Conservation (phyloP, 2,888 invertebrate species). For the Conops quadrifasciatus region DNA sequence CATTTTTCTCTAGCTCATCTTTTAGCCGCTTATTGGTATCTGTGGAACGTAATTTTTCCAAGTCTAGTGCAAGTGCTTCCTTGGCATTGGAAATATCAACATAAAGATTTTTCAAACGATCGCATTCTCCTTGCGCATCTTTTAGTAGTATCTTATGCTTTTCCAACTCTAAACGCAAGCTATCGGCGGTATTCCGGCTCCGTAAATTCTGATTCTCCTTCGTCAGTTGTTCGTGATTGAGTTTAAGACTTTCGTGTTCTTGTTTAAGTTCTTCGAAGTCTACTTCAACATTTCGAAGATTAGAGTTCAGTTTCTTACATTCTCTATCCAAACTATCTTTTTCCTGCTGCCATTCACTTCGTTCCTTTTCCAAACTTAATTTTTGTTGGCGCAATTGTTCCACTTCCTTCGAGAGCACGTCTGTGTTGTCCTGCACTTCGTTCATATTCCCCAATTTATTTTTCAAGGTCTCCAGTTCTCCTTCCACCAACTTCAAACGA, state of each 20-base stretch:
- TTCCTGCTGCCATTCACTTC: constrained; percentile 62
- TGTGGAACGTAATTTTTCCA: constrained; percentile 68
- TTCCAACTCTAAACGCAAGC: constrained; percentile 65
- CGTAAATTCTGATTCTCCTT: constrained; percentile 54
- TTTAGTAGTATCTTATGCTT: constrained; percentile 67
- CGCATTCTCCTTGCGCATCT: constrained; percentile 68
- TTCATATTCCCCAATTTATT: constrained; percentile 41
- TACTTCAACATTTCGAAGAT: constrained; percentile 68
- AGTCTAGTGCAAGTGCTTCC: constrained; percentile 69
- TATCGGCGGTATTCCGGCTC: constrained; percentile 46
- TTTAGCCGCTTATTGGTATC: constrained; percentile 67
- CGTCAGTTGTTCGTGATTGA: constrained; percentile 51
- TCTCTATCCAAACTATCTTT: constrained; percentile 62
- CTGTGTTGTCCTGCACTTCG: constrained; percentile 36
- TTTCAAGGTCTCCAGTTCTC: constrained; percentile 62
- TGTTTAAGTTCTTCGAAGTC: constrained; percentile 63
- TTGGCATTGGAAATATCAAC: constrained; percentile 71
- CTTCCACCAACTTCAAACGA: constrained; percentile 55
- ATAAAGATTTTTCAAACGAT: constrained; percentile 69
- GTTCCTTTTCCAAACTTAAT: constrained; percentile 54
- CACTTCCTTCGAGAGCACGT: constrained; percentile 46
- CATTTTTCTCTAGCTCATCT: constrained; percentile 68
- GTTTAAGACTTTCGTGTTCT: constrained; percentile 55
- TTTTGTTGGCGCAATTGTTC: constrained; percentile 63
- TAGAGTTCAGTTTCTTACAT: constrained; percentile 65